Percentiles rank a stretch among this genome's conserved stretches.
phyloP scores from a whole-genome alignment of 2,797 vertebrate species.

The Hozukius guyotensis region DNA sequence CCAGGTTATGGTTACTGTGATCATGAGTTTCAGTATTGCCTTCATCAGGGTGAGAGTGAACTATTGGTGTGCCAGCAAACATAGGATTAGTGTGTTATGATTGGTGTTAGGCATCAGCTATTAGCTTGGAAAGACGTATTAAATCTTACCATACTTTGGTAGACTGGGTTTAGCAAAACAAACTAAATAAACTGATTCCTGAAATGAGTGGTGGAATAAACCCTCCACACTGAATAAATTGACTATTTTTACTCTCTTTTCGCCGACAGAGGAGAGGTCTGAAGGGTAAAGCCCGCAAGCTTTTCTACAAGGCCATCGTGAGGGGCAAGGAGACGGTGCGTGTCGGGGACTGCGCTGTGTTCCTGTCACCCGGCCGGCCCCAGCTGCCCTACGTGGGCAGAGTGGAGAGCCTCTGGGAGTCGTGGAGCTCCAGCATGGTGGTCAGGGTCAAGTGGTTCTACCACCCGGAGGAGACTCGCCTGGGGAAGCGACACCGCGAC shows the following conservation, averaged over 20 bases:
- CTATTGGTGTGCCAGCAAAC: background rate
- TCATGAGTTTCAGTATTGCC: background rate
- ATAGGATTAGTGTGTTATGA: background rate
- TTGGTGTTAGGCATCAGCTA: no score
- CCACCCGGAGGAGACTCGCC: conserved; percentile 96
- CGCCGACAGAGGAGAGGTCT: conserved; percentile 91
- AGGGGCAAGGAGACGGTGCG: conserved; percentile 94
- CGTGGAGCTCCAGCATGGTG: conserved; percentile 99
- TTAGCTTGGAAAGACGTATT: background rate
- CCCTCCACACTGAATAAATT: conserved; percentile 14
- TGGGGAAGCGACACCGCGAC: conserved; percentile 94
- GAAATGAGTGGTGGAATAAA: conserved; percentile 27
- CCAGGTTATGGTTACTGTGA: background rate
- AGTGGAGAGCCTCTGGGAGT: conserved; percentile 99
- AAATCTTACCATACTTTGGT: background rate
- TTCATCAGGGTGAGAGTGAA: background rate
- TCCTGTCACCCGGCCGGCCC: conserved; percentile 94
- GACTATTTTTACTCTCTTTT: conserved; percentile 31
- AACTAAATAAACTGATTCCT: conserved; percentile 5
- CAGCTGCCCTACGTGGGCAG: conserved; percentile 97
- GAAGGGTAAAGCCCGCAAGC: conserved; percentile 96
- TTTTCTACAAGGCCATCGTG: conserved; percentile 98
- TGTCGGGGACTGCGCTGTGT: conserved; percentile 95
- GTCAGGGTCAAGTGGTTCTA: conserved; percentile 99
- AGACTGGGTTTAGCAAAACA: conserved; percentile 16